These are phyloP conservation scores for Percina caprodes DNA, from an alignment of 2,113 vertebrate species.

Conservation along the genomic window DNA sequence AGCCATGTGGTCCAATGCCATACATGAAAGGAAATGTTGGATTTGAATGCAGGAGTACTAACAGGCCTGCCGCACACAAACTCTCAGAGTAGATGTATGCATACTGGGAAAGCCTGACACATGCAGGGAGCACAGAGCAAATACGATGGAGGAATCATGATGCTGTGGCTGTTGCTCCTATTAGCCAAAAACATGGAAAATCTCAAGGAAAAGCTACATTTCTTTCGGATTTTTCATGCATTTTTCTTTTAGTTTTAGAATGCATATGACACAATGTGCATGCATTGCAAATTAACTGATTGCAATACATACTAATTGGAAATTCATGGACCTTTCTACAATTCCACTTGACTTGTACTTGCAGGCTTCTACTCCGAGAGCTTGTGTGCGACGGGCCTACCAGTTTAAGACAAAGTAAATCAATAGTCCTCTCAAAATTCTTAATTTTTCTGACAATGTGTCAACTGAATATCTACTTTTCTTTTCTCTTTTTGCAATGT, in stretches of 20 bases:
- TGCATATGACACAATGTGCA: not conserved
- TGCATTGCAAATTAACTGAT: not conserved
- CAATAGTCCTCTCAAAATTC: too few species aligned
- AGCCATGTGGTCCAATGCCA: constrained; percentile 74
- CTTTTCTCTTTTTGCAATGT: not conserved
- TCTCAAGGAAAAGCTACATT: not conserved
- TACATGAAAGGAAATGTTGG: constrained; percentile 79
- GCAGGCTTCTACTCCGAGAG: too few species aligned
- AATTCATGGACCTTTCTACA: too few species aligned
- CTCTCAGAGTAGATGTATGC: constrained; percentile 19
- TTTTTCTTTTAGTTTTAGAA: not conserved
- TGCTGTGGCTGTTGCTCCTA: not conserved
- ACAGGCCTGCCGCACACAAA: constrained; percentile 52
- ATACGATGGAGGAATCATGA: constrained; percentile 18
- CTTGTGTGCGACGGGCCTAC: too few species aligned
- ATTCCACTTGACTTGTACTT: too few species aligned
- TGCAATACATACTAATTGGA: too few species aligned
- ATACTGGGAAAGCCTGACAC: constrained; percentile 4
- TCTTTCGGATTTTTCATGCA: constrained; percentile 7
- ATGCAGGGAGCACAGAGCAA: constrained; percentile 14
- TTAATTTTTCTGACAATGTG: too few species aligned
- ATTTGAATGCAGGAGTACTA: constrained; percentile 70
- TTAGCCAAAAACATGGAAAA: not conserved
- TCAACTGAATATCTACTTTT: not conserved
- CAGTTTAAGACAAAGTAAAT: too few species aligned